Base-by-base conservation (phyloP, 2,888 invertebrate genomes). In the Dryomyza anilis region DNA sequence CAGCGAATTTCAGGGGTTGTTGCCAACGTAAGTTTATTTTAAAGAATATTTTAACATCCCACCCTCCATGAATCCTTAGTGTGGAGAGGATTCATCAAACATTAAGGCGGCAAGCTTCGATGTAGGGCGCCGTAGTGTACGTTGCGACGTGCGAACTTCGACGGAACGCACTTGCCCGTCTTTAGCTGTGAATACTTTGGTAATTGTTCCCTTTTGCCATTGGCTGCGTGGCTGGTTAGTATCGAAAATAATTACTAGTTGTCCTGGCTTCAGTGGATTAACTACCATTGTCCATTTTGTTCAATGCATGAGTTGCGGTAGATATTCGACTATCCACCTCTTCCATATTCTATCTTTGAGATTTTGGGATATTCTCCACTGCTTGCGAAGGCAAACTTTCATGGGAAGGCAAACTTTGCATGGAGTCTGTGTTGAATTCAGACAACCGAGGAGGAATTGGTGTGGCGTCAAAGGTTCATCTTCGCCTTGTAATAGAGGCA, bases 381-480 rank as follows among this genome's bases (percentile, higher is more conserved):
- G 60, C 29, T 60, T 60, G 10, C 60, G 39, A 21, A 60, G 36
- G 39, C 60, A 48, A 4, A n/a, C 1, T 45, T n/a, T n/a, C n/a
- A 48, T 36, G n/a, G n/a, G n/a, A n/a, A n/a, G n/a, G 27, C 45
- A 58, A 14, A 29, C 50, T 1, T 30, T 23, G 30, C 46, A 6
- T 29, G 69, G 64, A 14, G 64, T 66, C 48, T 67, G 68, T 10
- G 63, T 50, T 1, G 61, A 64, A 36, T 68, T 67, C 6, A 45
- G 36, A 27, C 30, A 21, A 12, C 64, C 66, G n/a, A 65, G 21
- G n/a, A 69, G 53, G 39, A 59, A 59, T 46, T 67, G 66, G 25
- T 61, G 68, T 25, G 66, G 67, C 1, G 63, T 64, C 2, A 66
- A 69, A 1, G 64, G 67, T 36, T 69, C 67, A 12, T 69, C 66